A percentile compares a stretch with the other conserved stretches of the same genome.
Evolutionary conservation across 2,888 invertebrate species (phyloP).

Genomic region (Ormyrus thymus): DNA sequence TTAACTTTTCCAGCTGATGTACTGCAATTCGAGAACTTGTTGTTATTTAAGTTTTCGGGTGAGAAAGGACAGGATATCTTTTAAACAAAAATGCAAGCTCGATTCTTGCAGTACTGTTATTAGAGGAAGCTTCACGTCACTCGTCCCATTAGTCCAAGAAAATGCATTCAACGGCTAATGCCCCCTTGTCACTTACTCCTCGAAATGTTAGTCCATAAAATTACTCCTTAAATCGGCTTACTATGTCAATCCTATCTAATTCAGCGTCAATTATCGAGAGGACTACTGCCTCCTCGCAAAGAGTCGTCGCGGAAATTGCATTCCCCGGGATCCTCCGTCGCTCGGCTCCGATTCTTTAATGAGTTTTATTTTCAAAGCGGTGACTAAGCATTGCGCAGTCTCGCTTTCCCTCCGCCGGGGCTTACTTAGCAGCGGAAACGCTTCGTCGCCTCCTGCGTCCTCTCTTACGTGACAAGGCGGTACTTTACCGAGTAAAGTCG

Average conservation of each 20-base stretch:
- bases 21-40: background rate
- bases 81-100: too few species aligned
- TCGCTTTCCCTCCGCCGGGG: background rate
- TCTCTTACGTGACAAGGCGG: background rate
- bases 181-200: too few species aligned
- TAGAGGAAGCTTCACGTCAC: background rate
- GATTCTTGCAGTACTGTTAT: too few species aligned
- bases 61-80: background rate
- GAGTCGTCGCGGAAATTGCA: too few species aligned
- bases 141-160: too few species aligned
- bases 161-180: too few species aligned
- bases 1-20: background rate
- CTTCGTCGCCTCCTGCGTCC: conserved; percentile 18
- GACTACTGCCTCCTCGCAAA: too few species aligned
- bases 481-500: too few species aligned
- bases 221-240: too few species aligned
- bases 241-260: too few species aligned
- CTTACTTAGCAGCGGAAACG: conserved; percentile 18
- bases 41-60: background rate
- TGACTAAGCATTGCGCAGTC: conserved; percentile 6
- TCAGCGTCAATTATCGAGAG: background rate
- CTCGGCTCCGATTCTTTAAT: background rate
- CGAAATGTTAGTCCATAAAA: too few species aligned
- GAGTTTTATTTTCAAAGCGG: conserved; percentile 32
- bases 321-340: too few species aligned